Base-by-base conservation (phyloP, 2,888 invertebrate species). In the Cryptocephalus primarius region DNA sequence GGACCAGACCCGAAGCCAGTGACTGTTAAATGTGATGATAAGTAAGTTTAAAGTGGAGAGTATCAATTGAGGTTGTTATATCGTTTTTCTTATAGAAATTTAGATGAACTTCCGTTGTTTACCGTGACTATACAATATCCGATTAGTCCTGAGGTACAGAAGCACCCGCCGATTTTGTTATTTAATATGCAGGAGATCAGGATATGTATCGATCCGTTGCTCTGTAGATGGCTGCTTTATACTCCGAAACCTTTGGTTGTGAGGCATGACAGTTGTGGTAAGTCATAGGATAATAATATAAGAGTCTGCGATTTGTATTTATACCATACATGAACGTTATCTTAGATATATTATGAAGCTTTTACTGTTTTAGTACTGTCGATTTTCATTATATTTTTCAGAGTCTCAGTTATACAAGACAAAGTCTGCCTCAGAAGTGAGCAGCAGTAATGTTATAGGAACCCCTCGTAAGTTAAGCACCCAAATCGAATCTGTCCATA, bases 161-260 rank as follows among this genome's bases (percentile, higher is more conserved):
- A 64, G 13, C 72, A 75, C 60, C 71, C 75, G 4, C 67, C 76
- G 0, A 63, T 77, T 38, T 43, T 76, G n/a, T 66, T 73, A 1
- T 72, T 76, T 50, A 71, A 72, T 59, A 51, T 76, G 8, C 69
- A 72, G 49, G 73, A 76, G 59, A 73, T 75, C 48, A 66, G 72
- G 52, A 67, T 76, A 34, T 75, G 75, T 33, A 59, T 82, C 1
- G 83, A 84, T 64, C 83, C 83, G 0, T 65, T 83, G n/a, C 62
- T 84, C 9, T 72, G 78, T 43, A 71, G 75, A 38, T 84, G 81
- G 78, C 64, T 84, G n/a, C 70, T 77, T 1, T 84, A 83, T 63
- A 68, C 68, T 40, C 69, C 68, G 47, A 45, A 57, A 46, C 52
- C 54, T 22, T 22, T 22, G 44, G 50, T 55, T 41, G 8, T 40